These are phyloP conservation scores for Cantharis rufa DNA, from an alignment of 2,888 invertebrate species.

Conservation along the genomic window DNA sequence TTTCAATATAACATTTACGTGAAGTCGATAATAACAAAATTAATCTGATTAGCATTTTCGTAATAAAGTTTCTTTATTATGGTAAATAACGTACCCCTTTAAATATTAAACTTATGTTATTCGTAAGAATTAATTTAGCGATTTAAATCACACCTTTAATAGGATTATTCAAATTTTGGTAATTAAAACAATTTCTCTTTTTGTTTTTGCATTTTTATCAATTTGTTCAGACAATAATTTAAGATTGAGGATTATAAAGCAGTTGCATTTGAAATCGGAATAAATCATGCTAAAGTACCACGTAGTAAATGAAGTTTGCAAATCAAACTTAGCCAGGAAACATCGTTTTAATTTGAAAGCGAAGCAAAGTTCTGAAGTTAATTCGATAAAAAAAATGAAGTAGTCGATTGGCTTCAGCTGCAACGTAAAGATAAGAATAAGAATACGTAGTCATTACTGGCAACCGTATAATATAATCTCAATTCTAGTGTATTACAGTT, in stretches of 20 bases:
- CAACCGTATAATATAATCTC: conserved; percentile 39
- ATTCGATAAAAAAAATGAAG: conserved; percentile 23
- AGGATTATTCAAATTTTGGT: not conserved
- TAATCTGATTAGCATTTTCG: not conserved
- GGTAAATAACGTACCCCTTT: not conserved
- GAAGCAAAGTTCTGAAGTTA: conserved; percentile 19
- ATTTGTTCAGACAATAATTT: not conserved
- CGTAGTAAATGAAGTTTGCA: conserved; percentile 19
- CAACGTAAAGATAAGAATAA: conserved; percentile 38
- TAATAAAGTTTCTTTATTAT: not conserved
- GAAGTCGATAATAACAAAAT: not conserved
- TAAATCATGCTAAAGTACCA: conserved; percentile 10
- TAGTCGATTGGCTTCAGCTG: conserved; percentile 41
- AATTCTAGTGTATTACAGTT: conserved; percentile 32
- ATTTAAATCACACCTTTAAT: not conserved
- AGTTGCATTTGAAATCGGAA: not conserved
- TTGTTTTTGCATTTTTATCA: not conserved
- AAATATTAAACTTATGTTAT: not conserved
- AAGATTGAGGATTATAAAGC: not conserved
- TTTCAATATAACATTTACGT: not conserved
- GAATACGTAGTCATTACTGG: conserved; percentile 38
- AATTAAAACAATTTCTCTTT: not conserved
- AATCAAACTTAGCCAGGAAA: conserved; percentile 9
- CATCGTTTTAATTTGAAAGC: conserved; percentile 19
- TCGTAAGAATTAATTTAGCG: not conserved